Percentiles rank a stretch among this genome's conserved stretches.
Conservation (phyloP, 1,140 invertebrate species). For the Listronotus oregonensis region DNA sequence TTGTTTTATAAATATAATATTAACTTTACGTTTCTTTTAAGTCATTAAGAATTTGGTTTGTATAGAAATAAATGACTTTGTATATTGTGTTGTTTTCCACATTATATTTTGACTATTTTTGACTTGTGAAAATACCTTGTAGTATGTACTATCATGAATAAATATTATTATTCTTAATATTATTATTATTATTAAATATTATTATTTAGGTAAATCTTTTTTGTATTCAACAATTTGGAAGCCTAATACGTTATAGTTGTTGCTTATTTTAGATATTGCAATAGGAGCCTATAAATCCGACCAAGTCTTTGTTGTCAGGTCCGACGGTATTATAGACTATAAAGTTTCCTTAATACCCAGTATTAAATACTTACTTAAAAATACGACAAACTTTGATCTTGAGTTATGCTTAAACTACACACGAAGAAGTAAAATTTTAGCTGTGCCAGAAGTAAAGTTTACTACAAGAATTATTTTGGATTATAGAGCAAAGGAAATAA, state of each 20-base stretch:
- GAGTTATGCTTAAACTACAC: background rate
- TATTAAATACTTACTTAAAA: background rate
- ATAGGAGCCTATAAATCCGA: constrained; percentile 65
- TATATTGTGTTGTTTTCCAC: too few species aligned
- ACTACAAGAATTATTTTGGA: background rate
- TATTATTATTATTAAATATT: too few species aligned
- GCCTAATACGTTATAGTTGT: background rate
- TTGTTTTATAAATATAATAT: too few species aligned
- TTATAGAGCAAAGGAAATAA: background rate
- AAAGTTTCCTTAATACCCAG: background rate
- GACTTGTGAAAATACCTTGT: too few species aligned
- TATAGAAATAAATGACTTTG: too few species aligned
- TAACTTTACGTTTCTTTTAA: too few species aligned
- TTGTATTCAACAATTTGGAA: too few species aligned
- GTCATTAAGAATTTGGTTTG: too few species aligned
- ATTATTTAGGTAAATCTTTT: too few species aligned
- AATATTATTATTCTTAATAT: too few species aligned
- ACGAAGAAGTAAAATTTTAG: background rate
- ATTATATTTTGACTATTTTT: too few species aligned
- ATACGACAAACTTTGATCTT: background rate
- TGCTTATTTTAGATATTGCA: constrained; percentile 61
- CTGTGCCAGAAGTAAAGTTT: background rate
- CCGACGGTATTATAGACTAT: constrained; percentile 62
- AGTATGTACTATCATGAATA: too few species aligned
- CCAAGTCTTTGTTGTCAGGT: constrained; percentile 61